Evolutionary conservation across 1,140 invertebrate genomes (phyloP).

Genomic region (Aricia agestis): DNA sequence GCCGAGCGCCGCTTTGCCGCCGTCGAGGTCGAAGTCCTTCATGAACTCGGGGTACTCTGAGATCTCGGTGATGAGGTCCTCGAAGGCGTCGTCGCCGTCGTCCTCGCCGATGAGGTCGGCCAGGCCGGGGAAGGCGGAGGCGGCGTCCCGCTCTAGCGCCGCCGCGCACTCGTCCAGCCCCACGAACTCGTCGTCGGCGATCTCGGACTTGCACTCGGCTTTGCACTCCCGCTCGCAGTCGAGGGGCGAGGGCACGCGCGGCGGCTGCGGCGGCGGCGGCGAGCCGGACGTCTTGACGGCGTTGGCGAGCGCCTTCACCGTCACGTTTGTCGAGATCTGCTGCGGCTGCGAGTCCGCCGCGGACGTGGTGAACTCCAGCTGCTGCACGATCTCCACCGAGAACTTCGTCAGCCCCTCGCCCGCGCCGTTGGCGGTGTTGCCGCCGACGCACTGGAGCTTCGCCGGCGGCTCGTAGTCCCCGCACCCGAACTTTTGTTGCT

Average conservation of each 20-base stretch:
- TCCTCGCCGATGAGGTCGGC: slow-evolving; percentile 90
- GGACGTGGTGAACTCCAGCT: slow-evolving; percentile 90
- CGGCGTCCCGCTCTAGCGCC: slow-evolving; percentile 87
- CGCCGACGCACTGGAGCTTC: slow-evolving; percentile 84
- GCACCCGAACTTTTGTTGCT: slow-evolving; percentile 91
- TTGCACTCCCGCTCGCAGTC: slow-evolving; percentile 76
- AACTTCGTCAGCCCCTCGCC: slow-evolving; percentile 86
- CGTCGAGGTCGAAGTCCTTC: slow-evolving; percentile 85
- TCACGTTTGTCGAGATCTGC: slow-evolving; percentile 94
- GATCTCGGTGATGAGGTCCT: slow-evolving; percentile 92
- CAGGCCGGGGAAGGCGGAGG: slow-evolving; percentile 85
- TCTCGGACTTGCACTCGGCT: slow-evolving; percentile 89
- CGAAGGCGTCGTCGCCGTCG: slow-evolving; percentile 89
- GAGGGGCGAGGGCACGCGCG: slow-evolving; percentile 69
- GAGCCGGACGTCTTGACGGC: slow-evolving; percentile 86
- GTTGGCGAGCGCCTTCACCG: slow-evolving; percentile 90
- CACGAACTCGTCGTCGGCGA: slow-evolving; percentile 87
- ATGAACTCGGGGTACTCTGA: slow-evolving; percentile 90
- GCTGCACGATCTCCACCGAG: slow-evolving; percentile 93
- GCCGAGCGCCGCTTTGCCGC: slow-evolving; percentile 61
- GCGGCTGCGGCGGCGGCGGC: slow-evolving; percentile 67
- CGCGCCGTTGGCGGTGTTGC: slow-evolving; percentile 56
- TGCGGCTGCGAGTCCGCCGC: slow-evolving; percentile 89
- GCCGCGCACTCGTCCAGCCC: slow-evolving; percentile 88
- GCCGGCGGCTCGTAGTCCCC: slow-evolving; percentile 88